Evolutionary conservation across 2,888 invertebrate genomes (phyloP).

Genomic region (Torymus texanus): DNA sequence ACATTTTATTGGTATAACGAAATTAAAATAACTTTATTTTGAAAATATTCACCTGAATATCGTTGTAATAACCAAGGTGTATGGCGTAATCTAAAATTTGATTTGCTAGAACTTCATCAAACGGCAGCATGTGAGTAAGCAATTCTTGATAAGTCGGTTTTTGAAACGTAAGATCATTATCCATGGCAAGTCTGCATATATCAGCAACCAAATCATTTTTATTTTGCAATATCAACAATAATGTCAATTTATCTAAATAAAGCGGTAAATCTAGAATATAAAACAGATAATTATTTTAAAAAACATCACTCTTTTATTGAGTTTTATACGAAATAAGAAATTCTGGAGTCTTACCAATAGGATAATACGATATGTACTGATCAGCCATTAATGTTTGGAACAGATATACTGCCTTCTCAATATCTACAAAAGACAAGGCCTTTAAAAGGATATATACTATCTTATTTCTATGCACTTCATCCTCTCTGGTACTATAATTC

Average conservation of each 20-base stretch:
- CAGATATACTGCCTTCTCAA: slow-evolving; percentile 62
- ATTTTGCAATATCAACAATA: slow-evolving; percentile 49
- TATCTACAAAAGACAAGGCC: slow-evolving; percentile 58
- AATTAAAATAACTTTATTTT: slow-evolving; percentile 21
- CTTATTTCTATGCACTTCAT: slow-evolving; percentile 60
- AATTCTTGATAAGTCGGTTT: slow-evolving; percentile 60
- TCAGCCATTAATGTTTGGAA: slow-evolving; percentile 63
- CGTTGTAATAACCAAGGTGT: slow-evolving; percentile 62
- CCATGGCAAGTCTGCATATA: slow-evolving; percentile 59
- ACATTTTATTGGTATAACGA: neutral
- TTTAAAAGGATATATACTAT: slow-evolving; percentile 63
- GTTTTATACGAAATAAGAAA: neutral
- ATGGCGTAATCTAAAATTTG: slow-evolving; percentile 64
- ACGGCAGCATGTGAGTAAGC: slow-evolving; percentile 59
- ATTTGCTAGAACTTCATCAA: slow-evolving; percentile 60
- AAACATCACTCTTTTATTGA: too few species aligned
- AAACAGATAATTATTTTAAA: neutral
- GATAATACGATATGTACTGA: slow-evolving; percentile 62
- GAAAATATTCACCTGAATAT: slow-evolving; percentile 58
- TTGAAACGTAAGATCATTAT: slow-evolving; percentile 59
- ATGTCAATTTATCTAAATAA: slow-evolving; percentile 65
- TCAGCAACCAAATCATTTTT: slow-evolving; percentile 55
- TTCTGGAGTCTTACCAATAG: slow-evolving; percentile 64
- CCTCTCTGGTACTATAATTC: slow-evolving; percentile 53
- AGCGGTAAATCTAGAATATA: slow-evolving; percentile 50